Evolutionary conservation across 2,888 invertebrate genomes (phyloP).

Genomic region (Catocala fraxini): DNA sequence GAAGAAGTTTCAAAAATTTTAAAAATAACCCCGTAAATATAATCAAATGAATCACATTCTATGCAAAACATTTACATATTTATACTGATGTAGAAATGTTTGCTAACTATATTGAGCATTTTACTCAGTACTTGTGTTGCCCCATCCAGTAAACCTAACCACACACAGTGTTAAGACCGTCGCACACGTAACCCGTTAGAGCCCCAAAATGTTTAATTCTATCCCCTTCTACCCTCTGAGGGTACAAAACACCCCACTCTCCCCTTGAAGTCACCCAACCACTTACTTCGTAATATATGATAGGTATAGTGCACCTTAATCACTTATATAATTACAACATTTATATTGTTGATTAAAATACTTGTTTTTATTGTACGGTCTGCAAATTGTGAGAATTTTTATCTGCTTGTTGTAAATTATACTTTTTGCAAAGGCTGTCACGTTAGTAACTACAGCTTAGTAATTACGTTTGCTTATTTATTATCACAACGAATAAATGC

Average conservation of each 20-base stretch:
- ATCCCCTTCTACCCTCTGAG: conserved; percentile 63
- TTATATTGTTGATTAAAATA: conserved; percentile 86
- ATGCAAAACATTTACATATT: too few species aligned
- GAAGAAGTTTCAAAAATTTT: too few species aligned
- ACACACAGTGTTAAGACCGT: conserved; percentile 67
- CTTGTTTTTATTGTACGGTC: conserved; percentile 69
- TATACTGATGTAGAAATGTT: too few species aligned
- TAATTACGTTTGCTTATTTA: too few species aligned
- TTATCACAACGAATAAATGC: too few species aligned
- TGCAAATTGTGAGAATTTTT: conserved; percentile 41
- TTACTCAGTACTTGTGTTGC: conserved; percentile 14
- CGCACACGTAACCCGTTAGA: conserved; percentile 82
- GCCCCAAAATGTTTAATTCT: conserved; percentile 85
- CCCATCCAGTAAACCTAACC: conserved; percentile 58
- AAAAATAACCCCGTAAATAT: too few species aligned
- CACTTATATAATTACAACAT: conserved; percentile 85
- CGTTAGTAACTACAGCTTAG: too few species aligned
- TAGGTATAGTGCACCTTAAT: conserved; percentile 84
- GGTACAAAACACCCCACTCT: conserved; percentile 52
- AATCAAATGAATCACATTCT: too few species aligned
- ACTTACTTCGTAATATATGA: conserved; percentile 82
- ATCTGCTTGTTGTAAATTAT: not conserved
- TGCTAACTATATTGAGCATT: not conserved
- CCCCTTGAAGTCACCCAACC: conserved; percentile 62
- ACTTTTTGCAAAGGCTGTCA: not conserved